These are phyloP conservation scores for Monochamus alternatus DNA, from an alignment of 2,888 invertebrate genomes.

Conservation along the genomic window DNA sequence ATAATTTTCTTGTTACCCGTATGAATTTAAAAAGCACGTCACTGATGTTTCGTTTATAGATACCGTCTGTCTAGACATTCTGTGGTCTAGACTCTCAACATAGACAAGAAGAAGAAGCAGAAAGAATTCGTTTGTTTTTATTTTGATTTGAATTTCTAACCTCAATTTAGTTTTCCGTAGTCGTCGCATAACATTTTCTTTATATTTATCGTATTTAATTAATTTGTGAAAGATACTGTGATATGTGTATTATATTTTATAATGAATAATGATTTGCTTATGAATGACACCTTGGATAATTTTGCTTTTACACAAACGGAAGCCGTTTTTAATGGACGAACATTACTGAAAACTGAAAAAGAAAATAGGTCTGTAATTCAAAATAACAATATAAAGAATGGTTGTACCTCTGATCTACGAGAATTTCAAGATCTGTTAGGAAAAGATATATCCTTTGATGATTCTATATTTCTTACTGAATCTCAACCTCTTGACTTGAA, in stretches of 20 bases:
- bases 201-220: conserved; percentile 5
- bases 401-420: conserved; percentile 6
- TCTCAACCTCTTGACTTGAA: conserved; percentile 22
- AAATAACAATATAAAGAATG: not conserved
- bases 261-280: conserved; percentile 51
- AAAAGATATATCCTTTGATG: conserved; percentile 59
- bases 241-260: conserved; percentile 16
- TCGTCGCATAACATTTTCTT: not conserved
- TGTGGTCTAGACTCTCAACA: too few relatives aligned
- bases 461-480: conserved; percentile 57
- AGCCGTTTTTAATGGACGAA: conserved; percentile 1
- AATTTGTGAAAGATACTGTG: not conserved
- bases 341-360: conserved; percentile 7
- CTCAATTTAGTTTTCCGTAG: not conserved
- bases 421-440: not conserved
- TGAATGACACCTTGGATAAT: conserved; percentile 64
- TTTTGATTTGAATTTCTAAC: conserved; percentile 18
- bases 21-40: too few relatives aligned
- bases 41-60: too few relatives aligned
- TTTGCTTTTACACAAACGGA: conserved; percentile 53
- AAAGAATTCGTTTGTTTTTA: not conserved
- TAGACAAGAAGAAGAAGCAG: not conserved
- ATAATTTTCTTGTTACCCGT: too few relatives aligned
- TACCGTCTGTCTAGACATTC: too few relatives aligned
- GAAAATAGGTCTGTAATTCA: not conserved